Conservation (phyloP, 2,888 invertebrate species). For the Vannuccia rotundouncinata region DNA sequence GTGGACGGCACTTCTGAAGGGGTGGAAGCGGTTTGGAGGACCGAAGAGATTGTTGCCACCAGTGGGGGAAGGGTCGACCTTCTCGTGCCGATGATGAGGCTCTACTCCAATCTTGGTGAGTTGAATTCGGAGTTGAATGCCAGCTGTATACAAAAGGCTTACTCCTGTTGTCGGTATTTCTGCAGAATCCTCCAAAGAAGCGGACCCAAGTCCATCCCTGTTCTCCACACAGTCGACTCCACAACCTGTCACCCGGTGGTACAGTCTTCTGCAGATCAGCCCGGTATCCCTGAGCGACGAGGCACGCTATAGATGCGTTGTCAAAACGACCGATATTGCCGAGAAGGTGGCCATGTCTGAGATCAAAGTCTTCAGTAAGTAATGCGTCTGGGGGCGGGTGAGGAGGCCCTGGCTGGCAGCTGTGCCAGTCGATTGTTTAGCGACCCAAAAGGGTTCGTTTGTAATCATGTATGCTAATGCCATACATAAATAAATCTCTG, state of each 20-base stretch:
- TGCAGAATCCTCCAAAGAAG: no score
- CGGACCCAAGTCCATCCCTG: no score
- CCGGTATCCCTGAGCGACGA: background rate
- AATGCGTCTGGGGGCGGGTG: no score
- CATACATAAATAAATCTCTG: no score
- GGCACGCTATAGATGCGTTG: background rate
- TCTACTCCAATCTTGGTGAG: background rate
- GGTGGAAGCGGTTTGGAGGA: background rate
- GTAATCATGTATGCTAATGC: no score
- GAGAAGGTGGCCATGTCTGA: background rate
- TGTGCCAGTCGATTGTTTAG: no score
- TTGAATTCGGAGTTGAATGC: background rate
- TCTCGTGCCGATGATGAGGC: background rate
- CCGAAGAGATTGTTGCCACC: background rate
- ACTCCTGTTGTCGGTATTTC: no score
- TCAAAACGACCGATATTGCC: background rate
- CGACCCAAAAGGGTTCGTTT: no score
- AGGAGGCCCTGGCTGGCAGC: no score
- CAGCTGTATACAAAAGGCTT: background rate
- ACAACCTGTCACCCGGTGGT: background rate
- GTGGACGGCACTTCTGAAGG: background rate
- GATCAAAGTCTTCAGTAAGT: slow-evolving; percentile 5
- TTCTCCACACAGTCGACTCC: background rate
- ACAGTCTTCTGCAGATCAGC: background rate
- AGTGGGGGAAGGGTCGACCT: background rate